Base-by-base conservation (phyloP, 1,140 invertebrate genomes). In the Plodia interpunctella region DNA sequence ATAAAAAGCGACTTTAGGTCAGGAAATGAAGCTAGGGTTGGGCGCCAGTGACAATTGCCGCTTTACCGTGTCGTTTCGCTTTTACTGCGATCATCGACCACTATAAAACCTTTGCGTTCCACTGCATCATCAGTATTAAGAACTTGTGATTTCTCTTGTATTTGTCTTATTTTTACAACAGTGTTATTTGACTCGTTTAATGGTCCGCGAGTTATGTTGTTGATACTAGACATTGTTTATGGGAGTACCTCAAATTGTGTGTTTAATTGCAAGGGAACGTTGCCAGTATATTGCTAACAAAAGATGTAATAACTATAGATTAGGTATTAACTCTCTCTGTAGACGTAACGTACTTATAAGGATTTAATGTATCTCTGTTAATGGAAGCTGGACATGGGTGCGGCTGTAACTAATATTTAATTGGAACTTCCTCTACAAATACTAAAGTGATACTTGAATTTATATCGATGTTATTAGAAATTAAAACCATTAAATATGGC, bases 1-100 rank as follows among this genome's bases (percentile, higher is more conserved):
- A 25, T 6, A 25, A 25, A 25, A 25, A 25, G n/a, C 6, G 21
- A 25, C 21, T 25, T 2, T 25, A 25, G 55, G 35, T 55, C 49
- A 32, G 55, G 53, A 63, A 64, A 60, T 60, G 63, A 60, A 59
- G 32, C 55, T 53, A 44, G 70, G 69, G 68, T 63, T 72, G 60
- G 51, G 20, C 68, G 60, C 68, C 62, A 10, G 70, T 64, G 74
- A 76, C 75, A 76, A 78, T 80, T 66, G 69, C 59, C 56, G 54
- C 52, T 80, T 84, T 79, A 80, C 70, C 73, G 62, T 73, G 44
- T 66, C 72, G 71, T 80, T 80, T 74, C 78, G 76, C 70, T 80
- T 77, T 81, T 76, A 74, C 68, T 68, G 71, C 78, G 68, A 73
- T 74, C 72, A 81, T 77, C 72, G 68, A 49, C 74, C 65, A 71